Evolutionary conservation across 2,888 invertebrate genomes (phyloP), one percentile per base, ranked within the genome.

Genomic region (Aethes cnicana): DNA sequence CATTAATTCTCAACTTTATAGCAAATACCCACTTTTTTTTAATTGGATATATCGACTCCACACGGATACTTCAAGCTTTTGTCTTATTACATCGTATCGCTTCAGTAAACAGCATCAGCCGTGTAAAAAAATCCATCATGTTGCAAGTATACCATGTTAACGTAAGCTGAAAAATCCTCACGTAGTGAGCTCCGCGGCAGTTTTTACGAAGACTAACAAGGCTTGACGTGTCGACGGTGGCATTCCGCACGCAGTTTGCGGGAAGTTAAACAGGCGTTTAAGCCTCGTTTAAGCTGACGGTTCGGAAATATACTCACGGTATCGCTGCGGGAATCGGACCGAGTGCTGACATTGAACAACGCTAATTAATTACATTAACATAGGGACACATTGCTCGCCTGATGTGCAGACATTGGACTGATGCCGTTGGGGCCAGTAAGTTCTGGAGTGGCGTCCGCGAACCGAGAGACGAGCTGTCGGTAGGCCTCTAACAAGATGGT

Each of bases 151-250:
- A 52, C 20, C 44, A 52, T 32, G 52, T 52, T 37, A 46, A 18
- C 39, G 46, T 39, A 52, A 46, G 46, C 52, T 39, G 30, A 52
- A 52, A 52, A 46, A 52, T 46, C 28, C 11, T 28, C 46, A 52
- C 46, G 52, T 52, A 52, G 52, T 48, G 41, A 37, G 18, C 44
- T 23, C 43, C 42, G 28, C 48, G 30, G 43, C 49, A 52, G 39
- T 56, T 54, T 56, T 56, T 46, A 28, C 39, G 26, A 54, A 54
- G 49, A 56, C 47, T 49, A 47, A 47, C 49, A 46, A 37, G 41
- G 44, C 44, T 21, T 48, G 57, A 53, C 44, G 43, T 47, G 52
- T 52, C 44, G 43, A 53, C 50, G 41, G 41, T 42, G 28, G 44
- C 44, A 44, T 44, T 37, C 50, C 25, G 44, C 52, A 46, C 53